Percentiles rank a stretch among this genome's conserved stretches.
Evolutionary conservation across 2,888 invertebrate species (phyloP).

Genomic region (Masnerella sp.): DNA sequence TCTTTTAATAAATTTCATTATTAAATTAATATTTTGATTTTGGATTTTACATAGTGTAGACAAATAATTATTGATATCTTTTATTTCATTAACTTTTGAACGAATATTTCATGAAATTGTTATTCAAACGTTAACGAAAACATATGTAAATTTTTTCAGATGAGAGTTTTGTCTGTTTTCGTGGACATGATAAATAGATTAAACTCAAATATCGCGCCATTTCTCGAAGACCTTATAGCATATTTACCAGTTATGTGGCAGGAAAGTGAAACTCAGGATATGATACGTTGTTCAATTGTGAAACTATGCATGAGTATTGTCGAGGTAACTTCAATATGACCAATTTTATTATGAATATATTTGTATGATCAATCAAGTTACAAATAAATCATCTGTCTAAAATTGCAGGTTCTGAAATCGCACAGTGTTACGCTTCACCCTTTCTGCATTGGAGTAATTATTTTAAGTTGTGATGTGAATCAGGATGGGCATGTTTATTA

Average conservation of each 20-base stretch:
- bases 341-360: not conserved
- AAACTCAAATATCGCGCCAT: conserved; percentile 85
- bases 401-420: conserved; percentile 78
- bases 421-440: conserved; percentile 78
- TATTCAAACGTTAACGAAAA: too few relatives aligned
- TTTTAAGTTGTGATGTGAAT: conserved; percentile 86
- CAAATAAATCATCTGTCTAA: too few relatives aligned
- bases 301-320: conserved; percentile 80
- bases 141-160: too few relatives aligned
- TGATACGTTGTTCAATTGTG: conserved; percentile 94
- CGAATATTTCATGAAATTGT: too few relatives aligned
- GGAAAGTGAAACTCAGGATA: conserved; percentile 87
- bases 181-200: conserved; percentile 93
- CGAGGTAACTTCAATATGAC: too few relatives aligned
- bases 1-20: too few relatives aligned
- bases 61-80: too few relatives aligned
- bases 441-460: conserved; percentile 82
- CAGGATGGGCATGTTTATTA: conserved; percentile 92
- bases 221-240: conserved; percentile 84
- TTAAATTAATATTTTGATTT: too few relatives aligned
- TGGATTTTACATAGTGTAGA: too few relatives aligned
- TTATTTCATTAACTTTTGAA: too few relatives aligned
- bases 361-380: not conserved
- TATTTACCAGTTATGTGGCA: conserved; percentile 94
- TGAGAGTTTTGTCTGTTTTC: conserved; percentile 93